Evolutionary conservation across 30 jellyfish, hydroid and myxozoan species (phyloP).

Genomic region (Hydractinia echinata): DNA sequence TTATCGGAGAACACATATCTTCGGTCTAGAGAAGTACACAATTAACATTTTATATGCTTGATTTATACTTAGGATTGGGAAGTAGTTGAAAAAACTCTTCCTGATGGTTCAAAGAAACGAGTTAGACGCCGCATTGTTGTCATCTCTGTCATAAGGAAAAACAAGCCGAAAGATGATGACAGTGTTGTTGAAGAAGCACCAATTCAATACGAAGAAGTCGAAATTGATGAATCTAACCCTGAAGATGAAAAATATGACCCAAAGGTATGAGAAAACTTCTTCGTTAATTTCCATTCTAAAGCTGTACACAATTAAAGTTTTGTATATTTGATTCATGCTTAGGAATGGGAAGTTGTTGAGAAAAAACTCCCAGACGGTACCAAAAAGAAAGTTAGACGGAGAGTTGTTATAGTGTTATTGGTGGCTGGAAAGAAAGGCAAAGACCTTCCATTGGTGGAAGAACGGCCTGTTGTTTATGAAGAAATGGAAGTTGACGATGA

Average conservation of each 20-base stretch:
- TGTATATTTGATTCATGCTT: too few species aligned
- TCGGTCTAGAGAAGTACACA: too few species aligned
- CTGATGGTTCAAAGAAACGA: conserved; percentile 66
- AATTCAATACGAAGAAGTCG: conserved; percentile 26
- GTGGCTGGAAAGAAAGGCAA: too few species aligned
- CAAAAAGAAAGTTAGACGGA: conserved; percentile 54
- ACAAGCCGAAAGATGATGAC: neutral
- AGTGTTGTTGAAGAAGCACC: neutral
- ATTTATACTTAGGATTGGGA: conserved; percentile 20
- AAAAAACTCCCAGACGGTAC: conserved; percentile 60
- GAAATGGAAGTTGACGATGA: conserved; percentile 15
- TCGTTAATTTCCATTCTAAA: too few species aligned
- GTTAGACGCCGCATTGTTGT: conserved; percentile 57
- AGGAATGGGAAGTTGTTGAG: conserved; percentile 41
- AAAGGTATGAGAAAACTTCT: neutral
- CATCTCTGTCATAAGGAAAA: neutral
- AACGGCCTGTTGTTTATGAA: conserved; percentile 21
- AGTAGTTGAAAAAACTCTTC: conserved; percentile 32
- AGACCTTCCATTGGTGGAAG: too few species aligned
- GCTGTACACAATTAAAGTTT: too few species aligned
- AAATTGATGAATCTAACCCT: conserved; percentile 28
- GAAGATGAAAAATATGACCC: conserved; percentile 21
- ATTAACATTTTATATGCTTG: too few species aligned
- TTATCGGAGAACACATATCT: too few species aligned
- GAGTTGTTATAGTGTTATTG: conserved; percentile 19